Percentiles rank a stretch among this genome's conserved stretches.
phyloP scores from a whole-genome alignment of 2,797 vertebrate genomes.

The Hippopotamyrus pictus region DNA sequence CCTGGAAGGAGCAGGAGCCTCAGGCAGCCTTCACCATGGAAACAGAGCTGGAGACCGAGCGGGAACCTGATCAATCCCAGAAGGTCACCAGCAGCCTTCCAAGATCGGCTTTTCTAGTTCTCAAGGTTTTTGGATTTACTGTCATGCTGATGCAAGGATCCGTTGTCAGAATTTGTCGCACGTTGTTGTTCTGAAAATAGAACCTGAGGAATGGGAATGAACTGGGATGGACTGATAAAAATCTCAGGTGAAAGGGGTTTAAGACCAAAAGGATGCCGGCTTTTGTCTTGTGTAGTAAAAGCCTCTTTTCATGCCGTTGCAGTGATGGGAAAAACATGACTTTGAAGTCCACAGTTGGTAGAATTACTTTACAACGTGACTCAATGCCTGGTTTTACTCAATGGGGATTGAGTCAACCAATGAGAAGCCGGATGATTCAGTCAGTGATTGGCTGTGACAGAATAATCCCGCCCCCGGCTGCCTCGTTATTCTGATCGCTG shows the following conservation, averaged over 20 bases:
- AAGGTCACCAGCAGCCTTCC: constrained; percentile 27
- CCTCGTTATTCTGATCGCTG: background rate
- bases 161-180: background rate
- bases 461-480: background rate
- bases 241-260: background rate
- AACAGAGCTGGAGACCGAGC: constrained; percentile 1
- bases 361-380: background rate
- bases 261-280: background rate
- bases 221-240: background rate
- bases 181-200: constrained; percentile 20
- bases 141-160: background rate
- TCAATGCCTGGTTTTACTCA: background rate
- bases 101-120: background rate
- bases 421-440: background rate
- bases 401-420: background rate
- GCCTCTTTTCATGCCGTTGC: background rate
- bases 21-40: constrained; percentile 38
- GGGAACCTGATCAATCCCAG: constrained; percentile 43
- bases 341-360: background rate
- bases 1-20: constrained; percentile 52
- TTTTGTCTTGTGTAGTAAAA: background rate
- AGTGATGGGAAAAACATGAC: background rate
- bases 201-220: background rate
- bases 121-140: background rate
- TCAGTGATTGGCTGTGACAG: background rate